Base-by-base conservation (phyloP, 2,113 vertebrate genomes). In the Mobula birostris region DNA sequence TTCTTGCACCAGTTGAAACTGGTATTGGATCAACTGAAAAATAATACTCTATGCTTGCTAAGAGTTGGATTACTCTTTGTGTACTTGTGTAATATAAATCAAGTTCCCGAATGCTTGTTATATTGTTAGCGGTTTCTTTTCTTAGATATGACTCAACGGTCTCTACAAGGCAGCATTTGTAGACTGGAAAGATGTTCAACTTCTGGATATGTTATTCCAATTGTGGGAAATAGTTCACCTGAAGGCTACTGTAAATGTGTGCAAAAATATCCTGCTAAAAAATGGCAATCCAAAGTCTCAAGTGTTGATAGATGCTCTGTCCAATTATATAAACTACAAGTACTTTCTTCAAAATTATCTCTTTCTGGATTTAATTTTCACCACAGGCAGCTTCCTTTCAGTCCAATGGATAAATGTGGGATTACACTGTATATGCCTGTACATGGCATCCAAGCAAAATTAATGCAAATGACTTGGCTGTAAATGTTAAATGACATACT, bases 1-100 rank as follows among this genome's bases (percentile, higher is more conserved):
- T n/a, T 32, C 48, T 85, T 85, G 14, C 24, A 85, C 1, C 0
- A 88, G 3, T 15, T 87, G 29, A 27, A n/a, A 87, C 27, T 29
- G 56, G 12, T 87, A 87, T 58, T n/a, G 58, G 29, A 66, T 88
- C 14, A 66, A 88, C 61, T 88, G 82, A 88, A 66, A 88, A 88
- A 66, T 66, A 88, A 88, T 88, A 88, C 48, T 1, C 80, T 32
- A 2, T 88, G 58, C 58, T 88, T 88, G 58, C 5, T 66, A 88
- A n/a, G 61, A 88, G 17, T 88, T 88, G 17, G 61, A 88, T 88
- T 32, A 88, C 29, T n/a, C 85, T 88, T 88, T 88, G 85, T n/a
- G 56, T 32, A 32, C 3, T 2, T 17, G 58, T 7, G 32, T 66
- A 88, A 66, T 66, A 7, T 32, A 88, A 88, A 88, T 66, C 85